phyloP scores from a whole-genome alignment of 2,113 vertebrate genomes.

The Picathartes gymnocephalus region DNA sequence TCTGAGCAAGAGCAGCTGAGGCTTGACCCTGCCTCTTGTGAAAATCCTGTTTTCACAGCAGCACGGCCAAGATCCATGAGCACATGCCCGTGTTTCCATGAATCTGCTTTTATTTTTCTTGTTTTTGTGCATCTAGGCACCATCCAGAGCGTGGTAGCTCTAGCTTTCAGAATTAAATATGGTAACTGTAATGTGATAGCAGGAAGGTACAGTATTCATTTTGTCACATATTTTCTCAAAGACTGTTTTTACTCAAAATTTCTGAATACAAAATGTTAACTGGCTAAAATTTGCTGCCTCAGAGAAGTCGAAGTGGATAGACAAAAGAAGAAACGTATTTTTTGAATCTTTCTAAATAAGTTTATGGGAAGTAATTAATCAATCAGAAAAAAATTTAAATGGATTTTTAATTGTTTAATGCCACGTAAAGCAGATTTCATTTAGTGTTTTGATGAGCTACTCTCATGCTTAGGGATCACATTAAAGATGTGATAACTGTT shows the following conservation, averaged over 20 bases:
- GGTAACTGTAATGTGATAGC: neutral
- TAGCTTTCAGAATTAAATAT: neutral
- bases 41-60: neutral
- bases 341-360: neutral
- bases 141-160: neutral
- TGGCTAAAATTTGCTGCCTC: constrained; percentile 8
- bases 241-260: neutral
- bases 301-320: constrained; percentile 4
- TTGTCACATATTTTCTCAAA: neutral
- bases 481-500: neutral
- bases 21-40: neutral
- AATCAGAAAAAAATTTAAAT: neutral
- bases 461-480: neutral
- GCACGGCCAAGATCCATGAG: fast-evolving
- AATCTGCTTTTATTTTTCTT: neutral
- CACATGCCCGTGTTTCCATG: fast-evolving
- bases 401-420: neutral
- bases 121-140: too few relatives aligned
- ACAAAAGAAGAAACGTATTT: neutral
- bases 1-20: neutral
- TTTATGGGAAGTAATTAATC: constrained; percentile 7
- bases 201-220: neutral
- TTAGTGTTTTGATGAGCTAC: neutral
- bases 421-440: neutral
- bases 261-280: neutral